Percentiles rank a stretch among this genome's conserved stretches.
Conservation (phyloP, 1,140 invertebrate species). For the Ceratitis capitata region DNA sequence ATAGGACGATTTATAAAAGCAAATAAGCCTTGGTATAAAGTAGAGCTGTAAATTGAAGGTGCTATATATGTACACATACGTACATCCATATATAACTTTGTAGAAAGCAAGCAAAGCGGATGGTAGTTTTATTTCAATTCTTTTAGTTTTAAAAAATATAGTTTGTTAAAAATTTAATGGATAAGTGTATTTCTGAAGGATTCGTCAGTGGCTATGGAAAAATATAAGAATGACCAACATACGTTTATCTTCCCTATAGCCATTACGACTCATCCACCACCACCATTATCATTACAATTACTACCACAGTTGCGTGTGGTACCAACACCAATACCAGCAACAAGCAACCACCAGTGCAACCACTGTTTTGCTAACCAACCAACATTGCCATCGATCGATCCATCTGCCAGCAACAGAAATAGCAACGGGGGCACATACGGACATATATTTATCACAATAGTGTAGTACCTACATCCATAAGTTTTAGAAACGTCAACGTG, state of each 20-base stretch:
- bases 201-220: not conserved
- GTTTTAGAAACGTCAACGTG: not conserved
- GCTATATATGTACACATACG: not conserved
- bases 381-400: constrained; percentile 36
- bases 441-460: not conserved
- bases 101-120: not conserved
- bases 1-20: not conserved
- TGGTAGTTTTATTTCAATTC: no score
- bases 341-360: constrained; percentile 32
- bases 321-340: constrained; percentile 26
- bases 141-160: not conserved
- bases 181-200: not conserved
- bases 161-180: no score
- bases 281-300: constrained; percentile 19
- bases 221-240: not conserved
- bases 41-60: not conserved
- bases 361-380: constrained; percentile 28
- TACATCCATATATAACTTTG: not conserved
- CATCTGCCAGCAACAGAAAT: not conserved
- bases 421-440: not conserved
- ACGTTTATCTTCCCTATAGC: constrained; percentile 15
- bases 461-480: no score
- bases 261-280: constrained; percentile 37
- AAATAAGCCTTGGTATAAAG: not conserved
- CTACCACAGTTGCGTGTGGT: constrained; percentile 22